These are phyloP conservation scores for Bovichtus variegatus DNA, from an alignment of 2,797 vertebrate genomes.

Conservation along the genomic window DNA sequence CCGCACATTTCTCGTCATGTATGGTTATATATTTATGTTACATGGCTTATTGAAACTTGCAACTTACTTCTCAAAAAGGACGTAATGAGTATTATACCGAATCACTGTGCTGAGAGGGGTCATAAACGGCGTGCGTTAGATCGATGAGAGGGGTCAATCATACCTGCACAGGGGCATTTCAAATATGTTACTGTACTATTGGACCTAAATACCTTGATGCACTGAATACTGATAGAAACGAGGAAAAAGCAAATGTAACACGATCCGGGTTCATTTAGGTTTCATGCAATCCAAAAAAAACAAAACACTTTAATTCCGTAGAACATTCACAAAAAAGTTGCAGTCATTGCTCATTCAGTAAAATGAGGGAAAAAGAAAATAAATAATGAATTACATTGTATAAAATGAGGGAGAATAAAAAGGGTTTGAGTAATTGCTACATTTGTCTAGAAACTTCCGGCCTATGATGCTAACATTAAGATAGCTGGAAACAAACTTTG, in stretches of 20 bases:
- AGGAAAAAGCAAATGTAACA: conserved; percentile 17
- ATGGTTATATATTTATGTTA: background rate
- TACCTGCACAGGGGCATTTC: background rate
- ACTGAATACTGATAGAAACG: conserved; percentile 47
- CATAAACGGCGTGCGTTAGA: too few relatives aligned
- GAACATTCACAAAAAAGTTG: conserved; percentile 41
- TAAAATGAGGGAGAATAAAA: conserved; percentile 44
- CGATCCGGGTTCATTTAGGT: conserved; percentile 32
- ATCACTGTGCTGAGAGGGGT: too few relatives aligned
- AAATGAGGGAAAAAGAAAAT: conserved; percentile 66
- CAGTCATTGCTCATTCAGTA: conserved; percentile 43
- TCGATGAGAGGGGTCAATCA: too few relatives aligned
- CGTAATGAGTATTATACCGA: background rate
- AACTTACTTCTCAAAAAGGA: background rate
- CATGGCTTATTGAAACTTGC: background rate
- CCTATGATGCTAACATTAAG: background rate
- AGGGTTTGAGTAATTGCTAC: conserved; percentile 55
- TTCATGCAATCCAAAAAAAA: conserved; percentile 36
- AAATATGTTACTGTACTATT: conserved; percentile 17
- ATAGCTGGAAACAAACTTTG: conserved; percentile 7
- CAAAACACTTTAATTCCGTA: conserved; percentile 22
- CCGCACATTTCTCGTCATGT: conserved; percentile 22
- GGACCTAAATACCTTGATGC: conserved; percentile 22
- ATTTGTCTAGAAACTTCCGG: conserved; percentile 35
- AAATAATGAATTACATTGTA: conserved; percentile 60